phyloP scores from a whole-genome alignment of 2,113 vertebrate genomes.

The Microtus montanus region DNA sequence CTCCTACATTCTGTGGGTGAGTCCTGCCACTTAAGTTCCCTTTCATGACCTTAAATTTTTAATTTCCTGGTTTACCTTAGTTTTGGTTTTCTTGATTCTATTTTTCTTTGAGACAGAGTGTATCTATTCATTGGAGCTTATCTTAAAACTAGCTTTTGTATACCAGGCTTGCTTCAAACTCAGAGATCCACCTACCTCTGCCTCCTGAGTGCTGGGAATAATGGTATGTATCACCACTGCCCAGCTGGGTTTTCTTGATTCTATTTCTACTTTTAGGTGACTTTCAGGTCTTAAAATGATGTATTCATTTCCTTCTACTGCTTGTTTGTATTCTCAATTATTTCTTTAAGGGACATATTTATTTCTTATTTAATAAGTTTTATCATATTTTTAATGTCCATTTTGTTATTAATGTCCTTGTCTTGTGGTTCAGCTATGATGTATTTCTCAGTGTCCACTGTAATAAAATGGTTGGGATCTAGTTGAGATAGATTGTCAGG shows the following conservation, averaged over 20 bases:
- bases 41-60: not conserved
- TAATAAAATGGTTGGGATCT: not conserved
- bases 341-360: not conserved
- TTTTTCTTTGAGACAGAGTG: not conserved
- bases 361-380: not conserved
- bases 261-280: not conserved
- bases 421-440: not conserved
- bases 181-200: too few relatives aligned
- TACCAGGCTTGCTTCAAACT: too few relatives aligned
- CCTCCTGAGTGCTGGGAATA: too few relatives aligned
- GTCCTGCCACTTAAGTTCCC: not conserved
- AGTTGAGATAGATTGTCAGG: not conserved
- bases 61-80: not conserved
- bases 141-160: too few relatives aligned
- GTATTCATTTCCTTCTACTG: not conserved
- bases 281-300: not conserved
- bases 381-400: not conserved
- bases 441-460: not conserved
- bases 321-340: not conserved
- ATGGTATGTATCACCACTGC: too few relatives aligned
- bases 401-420: not conserved
- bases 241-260: not conserved
- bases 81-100: not conserved
- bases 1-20: not conserved
- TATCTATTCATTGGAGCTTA: too few relatives aligned